Conservation (phyloP, 2,113 vertebrate genomes). For the Malurus alboscapulatus region DNA sequence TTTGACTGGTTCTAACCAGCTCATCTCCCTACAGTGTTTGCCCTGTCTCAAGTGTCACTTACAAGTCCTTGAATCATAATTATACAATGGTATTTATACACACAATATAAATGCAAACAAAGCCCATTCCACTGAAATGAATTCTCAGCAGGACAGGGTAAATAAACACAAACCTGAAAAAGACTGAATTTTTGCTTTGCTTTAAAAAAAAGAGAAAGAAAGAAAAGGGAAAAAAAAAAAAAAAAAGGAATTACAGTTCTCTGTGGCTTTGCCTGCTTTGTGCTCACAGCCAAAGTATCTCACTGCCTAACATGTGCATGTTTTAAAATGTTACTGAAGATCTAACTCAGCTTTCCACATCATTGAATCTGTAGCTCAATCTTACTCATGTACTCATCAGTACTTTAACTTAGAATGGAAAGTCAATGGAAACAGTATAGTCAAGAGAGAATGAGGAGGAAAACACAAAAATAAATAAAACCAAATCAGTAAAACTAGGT, state of each 20-base stretch:
- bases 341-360: slow-evolving; percentile 40
- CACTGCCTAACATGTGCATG: neutral
- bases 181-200: neutral
- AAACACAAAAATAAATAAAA: slow-evolving; percentile 38
- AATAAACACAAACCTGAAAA: neutral
- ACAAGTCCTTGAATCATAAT: neutral
- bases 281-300: neutral
- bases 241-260: neutral
- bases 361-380: slow-evolving; percentile 12
- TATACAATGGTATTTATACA: slow-evolving; percentile 5
- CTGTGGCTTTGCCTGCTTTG: neutral
- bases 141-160: neutral
- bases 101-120: slow-evolving; percentile 6
- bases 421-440: slow-evolving; percentile 40
- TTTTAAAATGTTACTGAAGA: slow-evolving; percentile 11
- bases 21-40: neutral
- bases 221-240: rapidly evolving
- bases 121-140: neutral
- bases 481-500: slow-evolving; percentile 2
- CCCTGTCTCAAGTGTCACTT: slow-evolving; percentile 7
- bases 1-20: neutral
- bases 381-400: slow-evolving; percentile 21
- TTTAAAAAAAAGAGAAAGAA: neutral
- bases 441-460: neutral
- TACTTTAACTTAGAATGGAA: slow-evolving; percentile 20